Evolutionary conservation across 2,797 vertebrate species (phyloP), one percentile per base, ranked within the genome.

Genomic region (Eulemur albifrons): DNA sequence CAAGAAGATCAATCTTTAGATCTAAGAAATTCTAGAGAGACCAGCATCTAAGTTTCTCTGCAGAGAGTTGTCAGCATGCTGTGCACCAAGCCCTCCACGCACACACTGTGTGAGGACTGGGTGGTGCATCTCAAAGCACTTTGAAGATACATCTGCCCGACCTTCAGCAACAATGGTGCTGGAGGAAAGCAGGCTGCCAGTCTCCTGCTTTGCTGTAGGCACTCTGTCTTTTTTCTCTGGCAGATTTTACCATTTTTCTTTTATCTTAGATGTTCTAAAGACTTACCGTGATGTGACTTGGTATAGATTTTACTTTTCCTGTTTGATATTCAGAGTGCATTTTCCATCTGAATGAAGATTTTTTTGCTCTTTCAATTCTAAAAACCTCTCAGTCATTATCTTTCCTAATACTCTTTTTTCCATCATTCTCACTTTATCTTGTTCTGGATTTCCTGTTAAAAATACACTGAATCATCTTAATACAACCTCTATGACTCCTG

Each of bases 401-500:
- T 48, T 9, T 70, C 63, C 77, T 45, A 40, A n/a, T 69, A 85
- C 25, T 88, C 20, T 81, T 87, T 90, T 59, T 85, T 75, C 59
- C 20, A 61, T 40, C 20, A 70, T 76, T 63, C 18, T 27, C 14
- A 61, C 80, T 76, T 73, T 67, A 92, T 89, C 72, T 85, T 94
- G 8, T 73, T 89, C 65, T 95, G 40, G 35, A 85, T 86, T 96
- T 76, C 67, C 67, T 87, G 40, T 65, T 82, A 70, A 76, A 93
- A 48, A 82, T 57, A 93, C 48, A 90, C 15, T 27, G 5, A 17
- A 72, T 82, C 70, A 67, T 38, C n/a, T 87, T 48, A 90, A 38
- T 43, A 32, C 1, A 76, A 38, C 54, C n/a, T 69, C 43, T 25
- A 21, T 86, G 23, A 76, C 65, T 94, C 30, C 57, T 86, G 80